A percentile compares a stretch with the other conserved stretches of the same genome.
These are phyloP conservation scores for Electrophaes corylata DNA, from an alignment of 2,888 invertebrate genomes.

Conservation along the genomic window DNA sequence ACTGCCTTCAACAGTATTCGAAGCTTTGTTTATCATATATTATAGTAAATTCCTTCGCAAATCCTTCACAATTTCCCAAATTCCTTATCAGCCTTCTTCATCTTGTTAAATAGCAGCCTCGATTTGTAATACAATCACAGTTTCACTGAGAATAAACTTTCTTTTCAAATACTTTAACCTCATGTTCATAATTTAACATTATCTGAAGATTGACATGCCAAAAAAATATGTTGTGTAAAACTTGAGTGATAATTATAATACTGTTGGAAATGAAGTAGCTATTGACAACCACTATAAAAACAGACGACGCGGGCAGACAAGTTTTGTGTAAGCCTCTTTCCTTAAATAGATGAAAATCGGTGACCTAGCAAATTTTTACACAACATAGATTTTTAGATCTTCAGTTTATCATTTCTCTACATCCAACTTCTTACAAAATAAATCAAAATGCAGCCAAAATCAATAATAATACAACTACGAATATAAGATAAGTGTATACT, in stretches of 20 bases:
- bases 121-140: slow-evolving; percentile 44
- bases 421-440: slow-evolving; percentile 1
- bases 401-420: not conserved
- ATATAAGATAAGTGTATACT: slow-evolving; percentile 4
- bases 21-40: slow-evolving; percentile 5
- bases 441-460: slow-evolving; percentile 15
- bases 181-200: not conserved
- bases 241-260: not conserved
- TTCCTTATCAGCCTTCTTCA: slow-evolving; percentile 45
- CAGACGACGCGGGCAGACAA: too few relatives aligned
- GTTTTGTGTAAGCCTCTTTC: too few relatives aligned
- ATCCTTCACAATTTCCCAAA: slow-evolving; percentile 43
- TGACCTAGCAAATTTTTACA: slow-evolving; percentile 6
- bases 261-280: too few relatives aligned
- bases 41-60: slow-evolving; percentile 42
- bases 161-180: slow-evolving; percentile 14
- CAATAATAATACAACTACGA: not conserved
- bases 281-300: too few relatives aligned
- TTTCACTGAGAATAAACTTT: slow-evolving; percentile 49
- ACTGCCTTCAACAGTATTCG: not conserved
- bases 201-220: not conserved
- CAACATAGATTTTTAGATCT: slow-evolving; percentile 8
- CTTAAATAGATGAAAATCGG: not conserved
- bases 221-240: slow-evolving; percentile 12
- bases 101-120: slow-evolving; percentile 36